Evolutionary conservation across 2,113 vertebrate genomes (phyloP).

Genomic region (Ovis canadensis): DNA sequence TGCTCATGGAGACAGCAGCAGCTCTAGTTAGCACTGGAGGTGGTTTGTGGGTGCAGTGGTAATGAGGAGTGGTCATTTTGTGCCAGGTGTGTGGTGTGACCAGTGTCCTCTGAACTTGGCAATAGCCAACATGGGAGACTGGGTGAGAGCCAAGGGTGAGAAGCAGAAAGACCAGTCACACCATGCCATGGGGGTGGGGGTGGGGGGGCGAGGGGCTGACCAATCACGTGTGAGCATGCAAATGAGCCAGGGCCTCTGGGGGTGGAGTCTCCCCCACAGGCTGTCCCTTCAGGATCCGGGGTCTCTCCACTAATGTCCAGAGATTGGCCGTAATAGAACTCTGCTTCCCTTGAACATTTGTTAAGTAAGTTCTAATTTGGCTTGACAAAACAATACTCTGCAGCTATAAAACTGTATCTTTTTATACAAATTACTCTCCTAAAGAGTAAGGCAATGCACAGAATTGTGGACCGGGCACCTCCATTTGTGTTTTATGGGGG

Average conservation of each 20-base stretch:
- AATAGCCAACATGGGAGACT: neutral
- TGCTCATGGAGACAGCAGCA: neutral
- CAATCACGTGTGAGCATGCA: neutral
- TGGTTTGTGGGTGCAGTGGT: too few species aligned
- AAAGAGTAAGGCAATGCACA: neutral
- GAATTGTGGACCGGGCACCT: neutral
- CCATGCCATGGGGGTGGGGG: neutral
- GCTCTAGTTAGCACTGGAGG: neutral
- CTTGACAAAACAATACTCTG: neutral
- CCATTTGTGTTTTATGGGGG: neutral
- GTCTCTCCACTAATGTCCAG: neutral
- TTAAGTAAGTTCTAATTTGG: neutral
- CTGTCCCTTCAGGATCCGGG: neutral
- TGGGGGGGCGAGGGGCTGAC: neutral
- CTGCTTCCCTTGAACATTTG: neutral
- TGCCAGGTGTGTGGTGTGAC: neutral
- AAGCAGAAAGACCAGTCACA: neutral
- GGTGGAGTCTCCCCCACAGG: neutral
- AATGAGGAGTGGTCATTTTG: too few species aligned
- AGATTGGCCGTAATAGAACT: neutral
- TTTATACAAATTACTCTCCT: neutral
- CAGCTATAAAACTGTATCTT: neutral
- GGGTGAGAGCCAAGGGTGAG: neutral
- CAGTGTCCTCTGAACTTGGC: neutral
- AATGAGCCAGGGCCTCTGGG: neutral